Percentiles rank a stretch among this genome's conserved stretches.
These are phyloP conservation scores for Microcebus murinus DNA, from an alignment of 2,113 vertebrate genomes.

Conservation along the genomic window DNA sequence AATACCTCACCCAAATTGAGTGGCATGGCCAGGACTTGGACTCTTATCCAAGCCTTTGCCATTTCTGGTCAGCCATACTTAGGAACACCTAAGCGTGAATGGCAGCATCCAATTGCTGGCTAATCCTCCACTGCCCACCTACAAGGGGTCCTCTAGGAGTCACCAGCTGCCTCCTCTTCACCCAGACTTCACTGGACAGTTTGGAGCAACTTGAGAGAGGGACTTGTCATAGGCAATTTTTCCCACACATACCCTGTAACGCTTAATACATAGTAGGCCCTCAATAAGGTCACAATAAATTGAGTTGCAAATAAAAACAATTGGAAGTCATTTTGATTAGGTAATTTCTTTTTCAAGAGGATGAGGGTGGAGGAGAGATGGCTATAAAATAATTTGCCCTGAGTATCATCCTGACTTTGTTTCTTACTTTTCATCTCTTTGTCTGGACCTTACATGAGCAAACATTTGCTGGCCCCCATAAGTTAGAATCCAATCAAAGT, in stretches of 20 bases:
- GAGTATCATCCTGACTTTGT: background rate
- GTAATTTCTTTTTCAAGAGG: background rate
- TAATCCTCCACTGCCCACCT: background rate
- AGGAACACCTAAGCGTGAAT: background rate
- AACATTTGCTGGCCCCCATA: slow-evolving; percentile 25
- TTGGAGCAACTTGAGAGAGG: background rate
- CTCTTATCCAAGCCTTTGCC: background rate
- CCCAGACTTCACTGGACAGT: background rate
- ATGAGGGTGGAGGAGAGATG: background rate
- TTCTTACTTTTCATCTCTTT: slow-evolving; percentile 54
- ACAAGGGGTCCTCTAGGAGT: background rate
- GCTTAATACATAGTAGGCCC: background rate
- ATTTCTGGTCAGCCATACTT: background rate
- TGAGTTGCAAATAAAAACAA: background rate
- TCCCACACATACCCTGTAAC: background rate
- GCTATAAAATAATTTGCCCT: slow-evolving; percentile 24
- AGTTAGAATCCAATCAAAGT: slow-evolving; percentile 69
- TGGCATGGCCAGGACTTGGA: background rate
- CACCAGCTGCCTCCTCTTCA: background rate
- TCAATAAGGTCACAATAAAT: background rate
- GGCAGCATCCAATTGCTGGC: no score
- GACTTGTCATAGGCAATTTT: no score
- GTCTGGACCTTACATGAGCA: slow-evolving; percentile 20
- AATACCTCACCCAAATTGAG: background rate
- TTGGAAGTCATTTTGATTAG: slow-evolving; percentile 23